Base-by-base conservation (phyloP, 2,113 vertebrate genomes). In the Heptranchias perlo region DNA sequence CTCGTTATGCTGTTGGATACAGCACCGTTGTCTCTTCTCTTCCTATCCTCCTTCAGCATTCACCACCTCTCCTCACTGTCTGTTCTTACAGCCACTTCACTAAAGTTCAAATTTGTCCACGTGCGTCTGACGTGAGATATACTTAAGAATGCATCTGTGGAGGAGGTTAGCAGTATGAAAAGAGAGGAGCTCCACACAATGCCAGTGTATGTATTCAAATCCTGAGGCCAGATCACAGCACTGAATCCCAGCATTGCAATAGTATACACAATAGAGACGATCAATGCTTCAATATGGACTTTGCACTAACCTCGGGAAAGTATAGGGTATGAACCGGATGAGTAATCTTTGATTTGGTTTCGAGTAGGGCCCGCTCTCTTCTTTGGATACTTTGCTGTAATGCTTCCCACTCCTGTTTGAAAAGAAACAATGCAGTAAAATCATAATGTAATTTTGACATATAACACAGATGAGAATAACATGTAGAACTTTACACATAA, bases 341-440 rank as follows among this genome's bases (percentile, higher is more conserved):
- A 0, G 99, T 99, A 97, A 99, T 98, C 97, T 99, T 99, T 39
- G 99, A 99, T 97, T 99, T 99, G 6, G 99, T 99, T 98, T 99
- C 99, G 96, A 99, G 97, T 87, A 99, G 98, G 23, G 99, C 99
- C 86, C 99, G 97, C 96, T 99, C 99, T 96, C 99, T 98, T 96
- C 99, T 97, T 97, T 99, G 99, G 97, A 99, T 99, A 97, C 99
- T 99, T 96, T 99, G 99, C 96, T 99, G 99, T 96, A 99, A 96
- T 96, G 99, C 99, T 97, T 99, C 98, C 99, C 99, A 99, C 96
- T 99, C 99, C 99, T 99, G 97, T 94, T 92, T 96, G 96, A 97
- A 54, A 96, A 39, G 97, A 97, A 96, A 96, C 44, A 49, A 93
- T 7, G 28, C 35, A 44, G 39, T 44, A 21, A n/a, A 94, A 64